Evolutionary conservation across 2,113 vertebrate species (phyloP).

Genomic region (Callionymus lyra): DNA sequence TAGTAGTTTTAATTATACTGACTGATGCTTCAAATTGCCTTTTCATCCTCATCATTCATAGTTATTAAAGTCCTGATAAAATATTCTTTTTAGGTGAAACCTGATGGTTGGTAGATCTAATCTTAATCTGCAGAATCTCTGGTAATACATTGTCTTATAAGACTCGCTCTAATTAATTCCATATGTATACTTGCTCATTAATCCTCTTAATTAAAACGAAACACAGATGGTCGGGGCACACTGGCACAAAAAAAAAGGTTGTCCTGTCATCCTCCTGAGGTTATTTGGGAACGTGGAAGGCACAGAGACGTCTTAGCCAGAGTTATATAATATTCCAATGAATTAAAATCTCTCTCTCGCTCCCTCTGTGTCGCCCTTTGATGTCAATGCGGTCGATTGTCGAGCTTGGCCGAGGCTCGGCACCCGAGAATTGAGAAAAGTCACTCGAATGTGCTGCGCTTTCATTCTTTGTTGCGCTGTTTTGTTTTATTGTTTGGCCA

Average conservation of each 20-base stretch:
- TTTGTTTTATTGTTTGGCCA: conserved; percentile 30
- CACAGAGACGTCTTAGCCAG: conserved; percentile 15
- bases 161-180: conserved; percentile 13
- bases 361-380: conserved; percentile 13
- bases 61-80: too few relatives aligned
- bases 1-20: too few relatives aligned
- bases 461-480: conserved; percentile 13
- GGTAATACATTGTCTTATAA: conserved; percentile 6
- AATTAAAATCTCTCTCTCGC: conserved; percentile 15
- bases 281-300: conserved; percentile 14
- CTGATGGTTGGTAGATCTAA: not conserved
- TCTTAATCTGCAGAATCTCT: too few relatives aligned
- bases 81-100: not conserved
- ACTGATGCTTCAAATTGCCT: too few relatives aligned
- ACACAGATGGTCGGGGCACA: conserved; percentile 2
- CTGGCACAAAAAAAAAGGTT: conserved; percentile 8
- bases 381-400: conserved; percentile 27
- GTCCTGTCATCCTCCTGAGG: conserved; percentile 20
- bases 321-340: conserved; percentile 24
- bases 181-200: conserved; percentile 4
- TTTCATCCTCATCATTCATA: too few relatives aligned
- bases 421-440: conserved; percentile 7
- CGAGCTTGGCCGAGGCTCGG: conserved; percentile 11
- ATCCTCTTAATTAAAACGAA: conserved; percentile 3
- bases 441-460: conserved; percentile 1